phyloP scores from a whole-genome alignment of 2,888 invertebrate genomes.

The Metopia argyrocephala region DNA sequence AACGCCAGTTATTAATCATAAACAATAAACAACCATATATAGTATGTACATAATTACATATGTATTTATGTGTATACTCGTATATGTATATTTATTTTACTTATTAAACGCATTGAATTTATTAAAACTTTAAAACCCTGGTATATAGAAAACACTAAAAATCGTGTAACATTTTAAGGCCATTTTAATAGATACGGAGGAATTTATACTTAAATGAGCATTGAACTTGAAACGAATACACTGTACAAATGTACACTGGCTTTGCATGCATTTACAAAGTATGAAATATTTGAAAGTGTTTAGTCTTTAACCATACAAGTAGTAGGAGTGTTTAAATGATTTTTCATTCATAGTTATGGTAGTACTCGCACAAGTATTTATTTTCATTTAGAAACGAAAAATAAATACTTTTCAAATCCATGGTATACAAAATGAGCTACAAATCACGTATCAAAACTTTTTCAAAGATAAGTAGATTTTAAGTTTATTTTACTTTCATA shows the following conservation, averaged over 20 bases:
- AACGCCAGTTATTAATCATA: neutral
- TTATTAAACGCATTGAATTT: too few relatives aligned
- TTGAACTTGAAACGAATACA: constrained; percentile 62
- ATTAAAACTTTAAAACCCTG: neutral
- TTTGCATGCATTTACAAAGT: neutral
- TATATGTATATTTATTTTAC: too few relatives aligned
- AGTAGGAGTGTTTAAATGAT: neutral
- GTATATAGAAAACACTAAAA: constrained; percentile 7
- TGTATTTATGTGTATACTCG: too few relatives aligned
- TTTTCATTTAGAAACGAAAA: constrained; percentile 49
- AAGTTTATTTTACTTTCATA: constrained; percentile 57
- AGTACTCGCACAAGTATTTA: too few relatives aligned
- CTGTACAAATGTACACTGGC: neutral
- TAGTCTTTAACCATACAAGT: neutral
- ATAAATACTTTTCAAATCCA: constrained; percentile 66
- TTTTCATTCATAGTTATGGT: constrained; percentile 10
- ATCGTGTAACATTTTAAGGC: neutral
- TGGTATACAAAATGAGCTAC: constrained; percentile 68
- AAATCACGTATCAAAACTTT: constrained; percentile 74
- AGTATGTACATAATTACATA: too few relatives aligned
- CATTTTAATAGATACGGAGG: neutral
- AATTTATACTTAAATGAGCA: constrained; percentile 62
- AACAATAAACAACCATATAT: neutral
- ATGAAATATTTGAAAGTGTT: neutral
- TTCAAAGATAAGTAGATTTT: constrained; percentile 75